Base-by-base conservation (phyloP, 2,113 vertebrate genomes). In the Nematolebias whitei region DNA sequence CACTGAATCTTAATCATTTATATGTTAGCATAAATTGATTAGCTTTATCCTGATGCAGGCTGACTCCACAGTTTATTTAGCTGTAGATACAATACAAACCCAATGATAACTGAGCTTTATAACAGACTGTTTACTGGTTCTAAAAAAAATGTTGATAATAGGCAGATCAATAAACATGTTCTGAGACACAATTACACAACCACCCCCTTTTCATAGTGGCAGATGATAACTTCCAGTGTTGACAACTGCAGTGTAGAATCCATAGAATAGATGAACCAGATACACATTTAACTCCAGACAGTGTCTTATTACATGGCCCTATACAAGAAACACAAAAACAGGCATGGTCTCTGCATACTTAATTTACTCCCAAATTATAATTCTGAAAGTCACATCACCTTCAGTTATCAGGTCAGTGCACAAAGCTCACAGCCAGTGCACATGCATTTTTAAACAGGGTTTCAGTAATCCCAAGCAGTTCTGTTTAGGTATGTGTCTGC, bases 361-460 rank as follows among this genome's bases (percentile, higher is more conserved):
- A 61, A 78, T 69, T 85, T 56, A 73, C 54, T 60, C 6, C 26
- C 9, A 67, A 59, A 80, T 78, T 74, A 80, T 20, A 41, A 83
- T 74, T 80, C 63, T 15, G 56, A 48, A 61, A 71, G 29, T 24
- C 41, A 52, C 40, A 26, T 54, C 50, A 43, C 55, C 57, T 76
- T 51, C 32, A 64, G 74, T 73, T 81, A 79, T 80, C 69, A 39
- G 71, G 72, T 82, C 63, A 61, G 55, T 47, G 29, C 35, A 39
- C 24, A 60, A 56, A 39, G 63, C 52, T 58, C 45, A 61, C 12
- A 32, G 52, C 49, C 49, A 23, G 51, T 63, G 56, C 0, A 40
- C 43, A 64, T 84, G 66, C 40, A 81, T 83, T 70, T 82, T 83
- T 79, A 78, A 81, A 56, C 19, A 84, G 63, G 23, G 12, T 43